Base-by-base conservation (phyloP, 1,140 invertebrate species). In the Drosophila kurseongensis region DNA sequence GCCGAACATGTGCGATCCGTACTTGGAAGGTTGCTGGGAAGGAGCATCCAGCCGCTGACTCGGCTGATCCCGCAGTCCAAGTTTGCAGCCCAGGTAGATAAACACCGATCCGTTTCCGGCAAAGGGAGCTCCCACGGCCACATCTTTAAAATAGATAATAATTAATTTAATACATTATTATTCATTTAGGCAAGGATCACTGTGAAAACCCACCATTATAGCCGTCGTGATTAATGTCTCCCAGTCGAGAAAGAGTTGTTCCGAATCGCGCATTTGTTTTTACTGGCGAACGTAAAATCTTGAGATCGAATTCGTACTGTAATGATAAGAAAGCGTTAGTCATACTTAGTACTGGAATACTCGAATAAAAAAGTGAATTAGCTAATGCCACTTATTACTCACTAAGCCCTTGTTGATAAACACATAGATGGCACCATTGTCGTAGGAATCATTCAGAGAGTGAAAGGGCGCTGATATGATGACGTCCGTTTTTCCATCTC, bases 401-500 rank as follows among this genome's bases (percentile, higher is more conserved):
- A 94, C 94, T 86, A 92, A 90, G 66, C 92, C 92, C 51, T 92
- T 90, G 76, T 93, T 94, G 27, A 94, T 86, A 74, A 94, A 95
- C 32, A 94, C 93, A 71, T 94, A 95, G 5, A 95, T 94, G 54
- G 93, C 93, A 5, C 95, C 94, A 72, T 95, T 94, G 52, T 95
- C 94, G 51, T 93, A 94, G 5, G 91, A 91, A 5, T 93, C 90
- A 68, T 81, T 77, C 68, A 92, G 68, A 63, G 93, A 47, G 91
- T 95, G 95, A 42, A 95, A 94, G 0, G 97, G 97, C 1, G 97
- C 96, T 16, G 97, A 96, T 18, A 98, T 94, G n/a, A 97, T 91
- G 9, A 98, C 90, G 80, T 98, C 96, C 66, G 95, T 94, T 16
- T 94, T 92, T 1, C 94, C 94, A 90, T 98, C 96, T 5, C 93